phyloP scores from a whole-genome alignment of 2,797 vertebrate genomes.

The Neosilurus hyrtlii region DNA sequence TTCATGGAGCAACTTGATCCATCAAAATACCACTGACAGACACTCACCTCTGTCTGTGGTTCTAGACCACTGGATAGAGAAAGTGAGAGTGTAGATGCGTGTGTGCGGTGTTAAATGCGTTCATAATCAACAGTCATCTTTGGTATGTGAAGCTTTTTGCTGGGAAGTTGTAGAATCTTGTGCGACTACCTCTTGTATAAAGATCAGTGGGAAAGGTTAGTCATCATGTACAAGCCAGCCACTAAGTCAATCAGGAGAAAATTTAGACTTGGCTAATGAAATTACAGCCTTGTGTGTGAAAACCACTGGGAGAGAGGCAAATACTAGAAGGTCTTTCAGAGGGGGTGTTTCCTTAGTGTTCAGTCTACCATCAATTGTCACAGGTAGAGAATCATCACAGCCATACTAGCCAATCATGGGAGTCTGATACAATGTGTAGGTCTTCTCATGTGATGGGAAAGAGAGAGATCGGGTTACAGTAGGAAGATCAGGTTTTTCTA shows the following conservation, averaged over 20 bases:
- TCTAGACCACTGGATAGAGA: not conserved
- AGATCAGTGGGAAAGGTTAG: not conserved
- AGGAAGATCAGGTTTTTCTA: not conserved
- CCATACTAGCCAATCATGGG: not conserved
- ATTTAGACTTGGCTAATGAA: not conserved
- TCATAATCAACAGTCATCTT: not conserved
- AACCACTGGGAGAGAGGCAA: not conserved
- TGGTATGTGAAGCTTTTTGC: not conserved
- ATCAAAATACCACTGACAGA: not conserved
- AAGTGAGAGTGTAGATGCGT: not conserved
- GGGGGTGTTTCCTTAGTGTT: not conserved
- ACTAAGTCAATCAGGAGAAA: not conserved
- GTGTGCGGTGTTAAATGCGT: not conserved
- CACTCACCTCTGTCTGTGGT: not conserved
- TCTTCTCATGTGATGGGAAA: not conserved
- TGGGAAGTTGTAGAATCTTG: not conserved
- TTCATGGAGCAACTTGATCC: not conserved
- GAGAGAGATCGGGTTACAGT: not conserved
- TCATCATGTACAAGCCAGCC: not conserved
- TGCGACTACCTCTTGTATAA: too few relatives aligned
- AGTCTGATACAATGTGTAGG: not conserved
- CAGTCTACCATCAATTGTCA: not conserved
- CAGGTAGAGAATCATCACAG: not conserved
- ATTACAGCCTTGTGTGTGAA: not conserved
- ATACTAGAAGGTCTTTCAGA: not conserved